phyloP scores from a whole-genome alignment of 1,140 invertebrate species.

The Heliconius hewitsoni region DNA sequence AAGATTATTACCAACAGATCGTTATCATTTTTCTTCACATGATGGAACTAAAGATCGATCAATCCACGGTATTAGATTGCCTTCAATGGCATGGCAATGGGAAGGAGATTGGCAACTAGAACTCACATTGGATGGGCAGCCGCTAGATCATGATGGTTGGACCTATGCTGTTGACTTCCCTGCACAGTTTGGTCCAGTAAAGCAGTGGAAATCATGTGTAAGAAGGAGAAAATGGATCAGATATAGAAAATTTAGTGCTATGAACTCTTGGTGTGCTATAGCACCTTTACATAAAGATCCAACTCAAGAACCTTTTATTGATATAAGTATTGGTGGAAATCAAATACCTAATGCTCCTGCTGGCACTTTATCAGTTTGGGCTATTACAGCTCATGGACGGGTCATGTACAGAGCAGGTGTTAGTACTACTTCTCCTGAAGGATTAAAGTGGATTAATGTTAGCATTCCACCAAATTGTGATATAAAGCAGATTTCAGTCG shows the following conservation, averaged over 20 bases:
- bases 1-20: slow-evolving; percentile 91
- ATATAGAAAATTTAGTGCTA: slow-evolving; percentile 91
- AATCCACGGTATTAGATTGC: slow-evolving; percentile 90
- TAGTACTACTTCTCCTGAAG: slow-evolving; percentile 90
- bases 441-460: slow-evolving; percentile 89
- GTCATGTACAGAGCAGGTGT: slow-evolving; percentile 93
- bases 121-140: slow-evolving; percentile 92
- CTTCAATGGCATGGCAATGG: slow-evolving; percentile 96
- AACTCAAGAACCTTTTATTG: slow-evolving; percentile 88
- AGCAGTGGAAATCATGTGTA: slow-evolving; percentile 95
- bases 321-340: slow-evolving; percentile 92
- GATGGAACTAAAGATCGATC: slow-evolving; percentile 90
- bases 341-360: slow-evolving; percentile 88
- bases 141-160: slow-evolving; percentile 95
- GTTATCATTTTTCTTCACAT: slow-evolving; percentile 90
- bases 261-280: slow-evolving; percentile 95
- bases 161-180: slow-evolving; percentile 97
- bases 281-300: slow-evolving; percentile 93
- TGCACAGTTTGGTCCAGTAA: slow-evolving; percentile 89
- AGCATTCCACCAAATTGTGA: slow-evolving; percentile 88
- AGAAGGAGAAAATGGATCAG: slow-evolving; percentile 94
- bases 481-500: slow-evolving; percentile 91
- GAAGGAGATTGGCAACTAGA: slow-evolving; percentile 96
- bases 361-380: slow-evolving; percentile 92
- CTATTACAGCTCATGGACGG: slow-evolving; percentile 93